Conservation (phyloP, 2,888 invertebrate species). For the Noctua janthina region DNA sequence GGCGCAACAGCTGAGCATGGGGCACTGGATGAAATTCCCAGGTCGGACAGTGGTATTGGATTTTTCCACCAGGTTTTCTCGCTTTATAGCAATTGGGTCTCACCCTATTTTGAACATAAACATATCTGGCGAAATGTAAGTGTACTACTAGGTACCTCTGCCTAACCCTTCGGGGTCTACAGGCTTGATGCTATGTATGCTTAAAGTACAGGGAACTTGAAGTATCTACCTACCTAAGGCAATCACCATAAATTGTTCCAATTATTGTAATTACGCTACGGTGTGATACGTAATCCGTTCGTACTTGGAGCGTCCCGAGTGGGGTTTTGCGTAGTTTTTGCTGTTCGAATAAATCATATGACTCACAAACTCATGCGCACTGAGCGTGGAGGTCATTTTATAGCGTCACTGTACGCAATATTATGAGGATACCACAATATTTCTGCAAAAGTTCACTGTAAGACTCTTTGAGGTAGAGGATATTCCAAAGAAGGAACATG, state of each 20-base stretch:
- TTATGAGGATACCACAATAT: constrained; percentile 48
- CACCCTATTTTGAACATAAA: neutral
- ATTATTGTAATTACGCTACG: constrained; percentile 20
- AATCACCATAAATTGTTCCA: constrained; percentile 13
- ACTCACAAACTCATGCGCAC: constrained; percentile 71
- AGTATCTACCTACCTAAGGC: neutral
- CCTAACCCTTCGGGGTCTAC: neutral
- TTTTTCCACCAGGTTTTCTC: neutral
- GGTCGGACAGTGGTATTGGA: neutral
- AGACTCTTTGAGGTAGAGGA: neutral
- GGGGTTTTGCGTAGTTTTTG: constrained; percentile 66
- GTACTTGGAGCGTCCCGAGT: constrained; percentile 43
- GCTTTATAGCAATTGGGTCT: neutral
- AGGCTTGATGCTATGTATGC: neutral
- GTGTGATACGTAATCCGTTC: constrained; percentile 42
- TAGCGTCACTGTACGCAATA: constrained; percentile 64
- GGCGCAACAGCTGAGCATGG: neutral
- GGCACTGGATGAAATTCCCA: neutral
- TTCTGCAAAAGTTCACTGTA: neutral
- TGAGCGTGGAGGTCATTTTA: constrained; percentile 58
- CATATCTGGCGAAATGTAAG: neutral
- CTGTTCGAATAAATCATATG: constrained; percentile 61
- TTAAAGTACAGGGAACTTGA: neutral
- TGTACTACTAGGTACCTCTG: neutral
- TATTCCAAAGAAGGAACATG: too few relatives aligned